phyloP scores from a whole-genome alignment of 1,140 invertebrate genomes.

The Bombus confusus region DNA sequence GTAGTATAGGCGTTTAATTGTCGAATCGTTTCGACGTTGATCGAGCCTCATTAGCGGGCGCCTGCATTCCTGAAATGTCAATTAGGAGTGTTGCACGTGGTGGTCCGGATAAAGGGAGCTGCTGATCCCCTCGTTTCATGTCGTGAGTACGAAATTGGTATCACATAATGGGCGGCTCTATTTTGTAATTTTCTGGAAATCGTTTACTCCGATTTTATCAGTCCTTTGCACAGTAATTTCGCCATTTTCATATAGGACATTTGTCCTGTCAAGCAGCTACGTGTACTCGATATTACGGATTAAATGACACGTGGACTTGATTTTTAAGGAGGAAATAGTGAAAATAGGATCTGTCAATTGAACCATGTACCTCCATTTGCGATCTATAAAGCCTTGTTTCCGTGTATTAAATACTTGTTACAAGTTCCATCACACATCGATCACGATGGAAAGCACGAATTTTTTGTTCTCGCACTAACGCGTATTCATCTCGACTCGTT shows the following conservation, averaged over 20 bases:
- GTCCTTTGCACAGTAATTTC: not conserved
- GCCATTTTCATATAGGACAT: not conserved
- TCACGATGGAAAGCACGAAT: too few relatives aligned
- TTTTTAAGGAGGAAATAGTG: too few relatives aligned
- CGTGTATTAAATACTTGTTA: too few relatives aligned
- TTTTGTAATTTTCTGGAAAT: not conserved
- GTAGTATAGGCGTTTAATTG: not conserved
- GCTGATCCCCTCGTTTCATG: not conserved
- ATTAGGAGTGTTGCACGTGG: not conserved
- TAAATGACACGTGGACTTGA: too few relatives aligned
- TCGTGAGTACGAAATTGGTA: not conserved
- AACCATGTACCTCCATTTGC: too few relatives aligned
- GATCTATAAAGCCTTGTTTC: too few relatives aligned
- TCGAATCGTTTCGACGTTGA: slow-evolving; percentile 2
- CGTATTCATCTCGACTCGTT: too few relatives aligned
- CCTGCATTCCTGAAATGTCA: slow-evolving; percentile 14
- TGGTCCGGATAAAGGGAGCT: not conserved
- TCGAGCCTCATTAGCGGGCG: slow-evolving; percentile 17
- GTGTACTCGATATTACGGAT: not conserved
- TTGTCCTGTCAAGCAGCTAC: not conserved
- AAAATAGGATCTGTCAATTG: too few relatives aligned
- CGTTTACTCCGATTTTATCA: not conserved
- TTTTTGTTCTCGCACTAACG: too few relatives aligned
- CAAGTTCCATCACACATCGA: too few relatives aligned
- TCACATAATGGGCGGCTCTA: too few relatives aligned